These are phyloP conservation scores for Crocuta crocuta DNA, from an alignment of 2,113 vertebrate species.

Conservation along the genomic window DNA sequence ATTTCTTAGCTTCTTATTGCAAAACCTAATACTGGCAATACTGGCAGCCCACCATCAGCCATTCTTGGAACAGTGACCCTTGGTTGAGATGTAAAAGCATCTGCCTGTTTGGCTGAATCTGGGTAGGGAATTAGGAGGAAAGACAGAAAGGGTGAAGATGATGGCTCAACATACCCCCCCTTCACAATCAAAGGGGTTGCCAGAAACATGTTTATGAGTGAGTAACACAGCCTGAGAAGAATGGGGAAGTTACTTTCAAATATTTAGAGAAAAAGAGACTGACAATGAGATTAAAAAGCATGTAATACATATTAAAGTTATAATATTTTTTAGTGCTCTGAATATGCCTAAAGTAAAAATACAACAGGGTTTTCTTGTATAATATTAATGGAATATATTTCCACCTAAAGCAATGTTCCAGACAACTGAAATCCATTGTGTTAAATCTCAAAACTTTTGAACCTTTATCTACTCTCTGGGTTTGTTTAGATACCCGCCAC, in stretches of 20 bases:
- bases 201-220: background rate
- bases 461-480: background rate
- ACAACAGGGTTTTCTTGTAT: background rate
- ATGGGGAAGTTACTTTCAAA: background rate
- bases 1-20: background rate
- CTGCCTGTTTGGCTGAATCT: background rate
- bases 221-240: background rate
- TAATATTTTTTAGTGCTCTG: background rate
- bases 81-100: background rate
- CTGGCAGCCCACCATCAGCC: rapidly evolving
- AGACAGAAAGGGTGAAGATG: background rate
- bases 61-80: background rate
- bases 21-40: background rate
- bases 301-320: background rate
- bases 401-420: background rate
- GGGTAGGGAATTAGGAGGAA: background rate
- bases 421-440: background rate
- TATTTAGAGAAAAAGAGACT: background rate
- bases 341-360: background rate
- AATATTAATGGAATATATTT: background rate
- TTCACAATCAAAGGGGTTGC: too few species aligned
- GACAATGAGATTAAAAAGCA: too few species aligned
- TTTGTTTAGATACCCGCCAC: background rate
- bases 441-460: background rate
- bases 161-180: too few species aligned